Percentiles rank a stretch among this genome's conserved stretches.
These are phyloP conservation scores for Arnoldichthys spilopterus DNA, from an alignment of 2,797 vertebrate genomes.

Conservation along the genomic window DNA sequence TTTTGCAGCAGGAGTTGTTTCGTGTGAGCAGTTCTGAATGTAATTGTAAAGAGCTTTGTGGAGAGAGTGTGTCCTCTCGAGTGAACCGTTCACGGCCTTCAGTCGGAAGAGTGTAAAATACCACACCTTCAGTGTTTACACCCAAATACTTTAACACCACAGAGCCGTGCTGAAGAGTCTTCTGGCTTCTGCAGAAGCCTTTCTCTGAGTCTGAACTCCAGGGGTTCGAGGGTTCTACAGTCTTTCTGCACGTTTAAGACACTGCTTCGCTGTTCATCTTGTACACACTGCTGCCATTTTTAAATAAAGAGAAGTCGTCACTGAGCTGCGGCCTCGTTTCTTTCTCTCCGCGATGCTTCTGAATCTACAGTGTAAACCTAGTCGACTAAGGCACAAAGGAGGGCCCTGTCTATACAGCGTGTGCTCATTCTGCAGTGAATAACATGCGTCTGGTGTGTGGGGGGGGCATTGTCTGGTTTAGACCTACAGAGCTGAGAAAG, in stretches of 20 bases:
- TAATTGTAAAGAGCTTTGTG: background rate
- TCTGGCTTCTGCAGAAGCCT: background rate
- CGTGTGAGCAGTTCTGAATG: background rate
- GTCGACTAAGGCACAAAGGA: background rate
- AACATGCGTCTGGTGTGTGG: background rate
- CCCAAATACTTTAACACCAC: background rate
- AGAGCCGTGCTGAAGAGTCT: background rate
- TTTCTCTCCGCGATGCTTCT: background rate
- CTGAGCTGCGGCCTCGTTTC: background rate
- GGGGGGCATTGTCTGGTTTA: background rate
- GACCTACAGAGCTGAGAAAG: background rate
- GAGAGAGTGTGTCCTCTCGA: slow-evolving; percentile 6
- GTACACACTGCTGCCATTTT: background rate
- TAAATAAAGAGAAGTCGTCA: background rate
- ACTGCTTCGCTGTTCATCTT: background rate
- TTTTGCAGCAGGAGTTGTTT: too few relatives aligned
- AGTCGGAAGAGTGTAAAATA: background rate
- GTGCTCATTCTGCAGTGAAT: background rate
- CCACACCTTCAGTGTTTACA: slow-evolving; percentile 2
- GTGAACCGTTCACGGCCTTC: background rate
- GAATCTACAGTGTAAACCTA: background rate
- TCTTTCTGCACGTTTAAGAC: background rate
- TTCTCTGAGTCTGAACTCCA: background rate
- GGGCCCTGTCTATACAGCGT: background rate
- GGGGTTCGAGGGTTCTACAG: background rate